Evolutionary conservation across 2,113 vertebrate genomes (phyloP).

Genomic region (Beaufortia kweichowensis): DNA sequence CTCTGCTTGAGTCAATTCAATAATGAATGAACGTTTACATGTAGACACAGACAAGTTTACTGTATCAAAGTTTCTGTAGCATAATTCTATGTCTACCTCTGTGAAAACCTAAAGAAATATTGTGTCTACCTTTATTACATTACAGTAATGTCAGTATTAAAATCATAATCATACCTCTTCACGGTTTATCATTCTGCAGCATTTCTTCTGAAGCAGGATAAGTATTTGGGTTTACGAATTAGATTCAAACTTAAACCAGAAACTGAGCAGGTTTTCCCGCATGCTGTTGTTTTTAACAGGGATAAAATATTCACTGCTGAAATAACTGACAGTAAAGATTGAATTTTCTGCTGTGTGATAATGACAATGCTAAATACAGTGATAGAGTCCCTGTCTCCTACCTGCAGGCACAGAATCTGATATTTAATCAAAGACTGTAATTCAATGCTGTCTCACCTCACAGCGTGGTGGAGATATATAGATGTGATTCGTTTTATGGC

Average conservation of each 20-base stretch:
- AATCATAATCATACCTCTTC: background rate
- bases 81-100: too few species aligned
- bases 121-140: background rate
- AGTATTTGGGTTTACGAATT: background rate
- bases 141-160: background rate
- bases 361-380: slow-evolving; percentile 2
- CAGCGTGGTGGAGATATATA: slow-evolving; percentile 21
- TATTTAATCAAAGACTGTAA: slow-evolving; percentile 46
- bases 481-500: slow-evolving; percentile 28
- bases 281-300: too few species aligned
- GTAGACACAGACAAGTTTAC: background rate
- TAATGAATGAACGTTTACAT: slow-evolving; percentile 14
- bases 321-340: background rate
- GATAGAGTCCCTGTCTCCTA: slow-evolving; percentile 13
- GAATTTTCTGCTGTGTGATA: background rate
- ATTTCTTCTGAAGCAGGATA: background rate
- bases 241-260: too few species aligned
- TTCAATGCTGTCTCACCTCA: slow-evolving; percentile 32
- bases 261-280: too few species aligned
- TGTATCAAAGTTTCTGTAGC: background rate
- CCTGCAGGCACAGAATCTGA: slow-evolving; percentile 25
- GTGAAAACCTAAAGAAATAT: too few species aligned
- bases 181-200: background rate
- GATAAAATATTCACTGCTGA: slow-evolving; percentile 4
- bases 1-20: background rate